Conservation (phyloP, 1,140 invertebrate genomes). For the Caenorhabditis elegans region WBcel235 BX284605.5:13068001-13068500, state of each 20-base stretch:
- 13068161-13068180: slow-evolving; percentile 2
- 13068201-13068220: neutral
- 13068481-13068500: slow-evolving; percentile 57
- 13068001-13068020: neutral
- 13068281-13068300: too few species aligned
- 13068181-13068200: neutral
- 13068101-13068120: neutral
- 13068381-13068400: neutral
- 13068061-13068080: slow-evolving; percentile 10
- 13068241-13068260: neutral
- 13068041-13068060: slow-evolving; percentile 46
- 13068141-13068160: neutral
- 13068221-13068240: neutral
- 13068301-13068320: neutral
- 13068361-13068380: too few species aligned
- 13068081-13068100: neutral
- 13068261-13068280: too few species aligned
- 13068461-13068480: slow-evolving; percentile 60
- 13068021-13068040: slow-evolving; percentile 39
- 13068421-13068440: slow-evolving; percentile 37
- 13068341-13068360: neutral
- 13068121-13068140: neutral
- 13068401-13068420: too few species aligned
- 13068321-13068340: neutral
- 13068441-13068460: slow-evolving; percentile 59